A percentile compares a stretch with the other conserved stretches of the same genome.
These are phyloP conservation scores for Euclidia mi DNA, from an alignment of 2,888 invertebrate species.

Conservation along the genomic window DNA sequence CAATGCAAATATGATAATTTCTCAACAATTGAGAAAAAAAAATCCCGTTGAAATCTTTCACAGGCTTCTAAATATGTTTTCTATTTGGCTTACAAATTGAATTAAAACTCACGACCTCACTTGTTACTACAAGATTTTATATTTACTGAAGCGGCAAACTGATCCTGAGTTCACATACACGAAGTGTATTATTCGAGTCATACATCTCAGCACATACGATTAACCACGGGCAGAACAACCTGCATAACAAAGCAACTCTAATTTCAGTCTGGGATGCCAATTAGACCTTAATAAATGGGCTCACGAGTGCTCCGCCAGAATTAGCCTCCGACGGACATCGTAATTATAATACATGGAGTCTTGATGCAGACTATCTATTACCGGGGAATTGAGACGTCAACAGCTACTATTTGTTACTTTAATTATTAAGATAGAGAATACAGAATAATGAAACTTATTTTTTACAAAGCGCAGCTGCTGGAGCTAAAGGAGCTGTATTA, in stretches of 20 bases:
- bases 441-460: no score
- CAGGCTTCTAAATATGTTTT: no score
- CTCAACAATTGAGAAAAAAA: no score
- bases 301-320: conserved; percentile 49
- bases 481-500: no score
- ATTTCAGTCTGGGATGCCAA: conserved; percentile 68
- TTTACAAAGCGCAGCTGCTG: no score
- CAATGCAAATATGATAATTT: no score
- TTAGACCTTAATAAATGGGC: conserved; percentile 73
- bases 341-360: conserved; percentile 47
- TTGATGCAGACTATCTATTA: conserved; percentile 1
- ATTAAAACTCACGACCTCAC: no score
- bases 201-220: not conserved
- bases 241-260: conserved; percentile 65
- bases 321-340: conserved; percentile 45
- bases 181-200: not conserved
- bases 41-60: no score
- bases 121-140: no score
- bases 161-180: not conserved
- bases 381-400: not conserved
- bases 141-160: not conserved
- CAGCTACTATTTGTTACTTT: no score
- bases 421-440: no score
- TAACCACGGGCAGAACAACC: conserved; percentile 21
- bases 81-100: no score